These are phyloP conservation scores for Drosophila varians DNA, from an alignment of 1,140 invertebrate species.

Conservation along the genomic window DNA sequence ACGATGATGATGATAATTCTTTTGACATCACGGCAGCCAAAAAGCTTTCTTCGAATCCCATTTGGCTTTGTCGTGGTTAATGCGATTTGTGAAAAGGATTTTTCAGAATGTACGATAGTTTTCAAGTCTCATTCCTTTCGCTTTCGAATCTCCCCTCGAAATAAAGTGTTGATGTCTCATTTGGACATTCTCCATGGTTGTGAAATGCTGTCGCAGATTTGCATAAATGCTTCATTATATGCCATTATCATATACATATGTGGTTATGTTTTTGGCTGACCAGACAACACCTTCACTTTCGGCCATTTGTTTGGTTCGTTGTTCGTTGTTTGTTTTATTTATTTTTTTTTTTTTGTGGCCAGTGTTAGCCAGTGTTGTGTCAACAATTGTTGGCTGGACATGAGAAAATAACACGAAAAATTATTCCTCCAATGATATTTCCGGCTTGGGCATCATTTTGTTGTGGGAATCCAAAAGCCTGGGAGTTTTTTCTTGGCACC, in stretches of 20 bases:
- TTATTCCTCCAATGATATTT: slow-evolving; percentile 8
- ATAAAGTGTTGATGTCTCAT: neutral
- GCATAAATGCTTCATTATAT: slow-evolving; percentile 68
- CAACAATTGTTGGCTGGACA: slow-evolving; percentile 38
- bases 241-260: slow-evolving; percentile 59
- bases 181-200: slow-evolving; percentile 1
- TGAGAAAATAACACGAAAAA: neutral
- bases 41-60: neutral
- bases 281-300: slow-evolving; percentile 64
- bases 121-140: neutral
- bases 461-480: slow-evolving; percentile 20
- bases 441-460: slow-evolving; percentile 38
- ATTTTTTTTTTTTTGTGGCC: neutral
- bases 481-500: slow-evolving; percentile 22
- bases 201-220: slow-evolving; percentile 50
- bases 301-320: slow-evolving; percentile 29
- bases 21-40: neutral
- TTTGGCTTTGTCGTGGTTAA: neutral
- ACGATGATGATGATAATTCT: neutral
- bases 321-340: slow-evolving; percentile 17
- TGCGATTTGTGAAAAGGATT: neutral
- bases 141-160: slow-evolving; percentile 11
- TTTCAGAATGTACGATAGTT: neutral
- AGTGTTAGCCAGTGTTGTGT: slow-evolving; percentile 14
- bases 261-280: slow-evolving; percentile 18